Evolutionary conservation across 2,888 invertebrate species (phyloP).

Genomic region (Schizotus pectinicornis): DNA sequence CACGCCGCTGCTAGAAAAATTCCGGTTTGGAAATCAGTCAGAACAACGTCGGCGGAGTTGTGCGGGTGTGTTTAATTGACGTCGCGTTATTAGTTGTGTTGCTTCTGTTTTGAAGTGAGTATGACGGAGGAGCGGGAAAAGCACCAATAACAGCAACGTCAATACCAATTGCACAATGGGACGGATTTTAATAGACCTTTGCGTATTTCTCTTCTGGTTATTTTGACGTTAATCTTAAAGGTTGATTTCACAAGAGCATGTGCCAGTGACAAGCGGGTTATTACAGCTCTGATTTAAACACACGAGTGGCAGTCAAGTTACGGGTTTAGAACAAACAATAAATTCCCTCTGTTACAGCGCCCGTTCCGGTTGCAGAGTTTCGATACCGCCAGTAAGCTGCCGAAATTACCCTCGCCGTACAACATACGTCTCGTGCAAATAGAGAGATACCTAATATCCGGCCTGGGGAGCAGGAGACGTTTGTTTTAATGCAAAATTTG

Average conservation of each 20-base stretch:
- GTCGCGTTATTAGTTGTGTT: no score
- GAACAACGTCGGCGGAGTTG: no score
- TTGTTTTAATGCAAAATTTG: no score
- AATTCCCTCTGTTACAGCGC: slow-evolving; percentile 34
- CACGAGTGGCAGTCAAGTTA: slow-evolving; percentile 44
- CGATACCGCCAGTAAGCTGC: slow-evolving; percentile 19
- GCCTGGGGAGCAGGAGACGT: no score
- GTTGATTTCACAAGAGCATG: slow-evolving; percentile 45
- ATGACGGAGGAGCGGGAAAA: slow-evolving; percentile 18
- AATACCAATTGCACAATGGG: slow-evolving; percentile 27
- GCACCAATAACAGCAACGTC: slow-evolving; percentile 25
- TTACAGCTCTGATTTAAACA: slow-evolving; percentile 52
- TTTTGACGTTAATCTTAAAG: slow-evolving; percentile 44
- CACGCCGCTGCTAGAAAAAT: no score
- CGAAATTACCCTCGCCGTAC: slow-evolving; percentile 18
- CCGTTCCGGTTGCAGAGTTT: slow-evolving; percentile 26
- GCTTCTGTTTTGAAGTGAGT: neutral
- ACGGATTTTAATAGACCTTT: slow-evolving; percentile 29
- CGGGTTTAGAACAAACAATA: slow-evolving; percentile 47
- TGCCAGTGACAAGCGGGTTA: slow-evolving; percentile 52
- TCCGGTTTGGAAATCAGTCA: no score
- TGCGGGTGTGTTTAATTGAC: no score
- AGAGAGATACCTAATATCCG: slow-evolving; percentile 7
- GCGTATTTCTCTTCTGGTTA: slow-evolving; percentile 30
- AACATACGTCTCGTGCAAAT: slow-evolving; percentile 7